Evolutionary conservation across 2,888 invertebrate species (phyloP).

Genomic region (Oligia latruncula): DNA sequence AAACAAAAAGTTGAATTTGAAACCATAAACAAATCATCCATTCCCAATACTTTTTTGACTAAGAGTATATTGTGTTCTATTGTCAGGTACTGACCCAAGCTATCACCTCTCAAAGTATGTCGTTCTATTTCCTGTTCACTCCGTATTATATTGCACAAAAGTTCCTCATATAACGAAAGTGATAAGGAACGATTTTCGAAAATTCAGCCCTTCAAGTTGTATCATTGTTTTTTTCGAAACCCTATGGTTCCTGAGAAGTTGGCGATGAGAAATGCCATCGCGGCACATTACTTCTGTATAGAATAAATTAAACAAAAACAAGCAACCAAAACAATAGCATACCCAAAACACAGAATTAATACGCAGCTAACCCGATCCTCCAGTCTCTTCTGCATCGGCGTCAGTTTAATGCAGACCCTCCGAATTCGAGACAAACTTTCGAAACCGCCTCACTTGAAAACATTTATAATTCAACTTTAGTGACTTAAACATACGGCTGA

Average conservation of each 20-base stretch:
- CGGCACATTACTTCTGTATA: not conserved
- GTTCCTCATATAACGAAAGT: not conserved
- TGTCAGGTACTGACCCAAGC: not conserved
- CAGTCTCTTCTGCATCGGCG: not conserved
- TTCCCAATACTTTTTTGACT: too few relatives aligned
- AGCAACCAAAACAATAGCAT: not conserved
- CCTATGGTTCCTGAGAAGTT: not conserved
- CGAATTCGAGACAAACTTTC: not conserved
- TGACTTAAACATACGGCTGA: conserved; percentile 9
- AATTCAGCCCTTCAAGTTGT: not conserved
- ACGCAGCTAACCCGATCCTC: not conserved
- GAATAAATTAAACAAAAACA: not conserved
- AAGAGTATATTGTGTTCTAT: not conserved
- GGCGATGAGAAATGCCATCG: not conserved
- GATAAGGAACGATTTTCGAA: not conserved
- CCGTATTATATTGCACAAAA: not conserved
- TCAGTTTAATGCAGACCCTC: not conserved
- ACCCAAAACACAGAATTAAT: not conserved
- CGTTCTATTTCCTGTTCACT: not conserved
- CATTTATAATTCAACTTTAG: conserved; percentile 11
- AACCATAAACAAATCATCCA: too few relatives aligned
- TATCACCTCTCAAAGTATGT: not conserved
- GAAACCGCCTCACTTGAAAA: conserved; percentile 1
- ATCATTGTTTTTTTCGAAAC: not conserved
- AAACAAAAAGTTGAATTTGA: too few relatives aligned